A percentile compares a stretch with the other conserved stretches of the same genome.
Evolutionary conservation across 2,797 vertebrate genomes (phyloP).

Genomic region (Martes flavigula): DNA sequence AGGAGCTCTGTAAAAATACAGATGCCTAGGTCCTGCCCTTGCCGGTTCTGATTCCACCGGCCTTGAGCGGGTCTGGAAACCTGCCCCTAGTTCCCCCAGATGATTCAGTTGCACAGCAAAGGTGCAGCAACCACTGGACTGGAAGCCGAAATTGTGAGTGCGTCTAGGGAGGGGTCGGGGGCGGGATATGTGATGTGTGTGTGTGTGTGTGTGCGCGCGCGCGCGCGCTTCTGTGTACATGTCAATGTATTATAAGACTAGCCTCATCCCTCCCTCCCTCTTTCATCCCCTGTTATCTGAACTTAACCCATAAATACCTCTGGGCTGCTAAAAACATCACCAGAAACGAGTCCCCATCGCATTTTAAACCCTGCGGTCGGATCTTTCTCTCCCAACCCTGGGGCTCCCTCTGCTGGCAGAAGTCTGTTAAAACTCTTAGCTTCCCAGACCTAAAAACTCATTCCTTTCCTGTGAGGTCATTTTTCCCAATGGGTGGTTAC

Average conservation of each 20-base stretch:
- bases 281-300: background rate
- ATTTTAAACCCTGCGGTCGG: background rate
- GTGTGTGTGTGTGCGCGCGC: background rate
- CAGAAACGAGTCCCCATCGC: background rate
- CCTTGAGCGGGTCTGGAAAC: background rate
- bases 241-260: background rate
- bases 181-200: background rate
- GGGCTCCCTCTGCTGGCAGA: constrained; percentile 68
- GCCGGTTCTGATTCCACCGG: background rate
- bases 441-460: background rate
- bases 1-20: background rate
- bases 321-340: background rate
- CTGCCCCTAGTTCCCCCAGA: background rate
- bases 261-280: background rate
- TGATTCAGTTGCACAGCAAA: background rate
- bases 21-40: background rate
- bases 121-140: background rate
- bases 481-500: background rate
- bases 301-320: background rate
- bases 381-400: background rate
- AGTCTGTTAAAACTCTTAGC: background rate
- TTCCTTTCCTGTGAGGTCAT: background rate
- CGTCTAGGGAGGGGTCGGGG: accelerated
- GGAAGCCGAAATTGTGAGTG: background rate
- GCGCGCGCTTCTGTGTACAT: background rate